Base-by-base conservation (phyloP, 2,113 vertebrate genomes). In the Barnardius zonarius region DNA sequence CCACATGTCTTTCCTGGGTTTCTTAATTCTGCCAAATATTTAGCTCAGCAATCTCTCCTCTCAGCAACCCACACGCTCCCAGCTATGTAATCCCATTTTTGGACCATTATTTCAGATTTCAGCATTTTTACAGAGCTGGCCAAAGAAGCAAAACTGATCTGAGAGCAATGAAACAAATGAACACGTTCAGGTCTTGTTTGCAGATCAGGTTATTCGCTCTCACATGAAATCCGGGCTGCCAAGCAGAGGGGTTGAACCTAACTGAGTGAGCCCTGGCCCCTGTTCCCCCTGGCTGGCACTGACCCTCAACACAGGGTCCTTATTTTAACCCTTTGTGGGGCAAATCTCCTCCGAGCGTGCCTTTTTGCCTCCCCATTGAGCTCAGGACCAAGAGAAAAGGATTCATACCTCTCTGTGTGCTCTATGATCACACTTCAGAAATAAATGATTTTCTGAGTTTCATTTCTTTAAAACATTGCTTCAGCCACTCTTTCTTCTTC, bases 1-100 rank as follows among this genome's bases (percentile, higher is more conserved):
- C 84, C 77, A 90, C 93, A 95, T 94, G 87, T 96, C 94, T 95
- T 88, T 90, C 94, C 95, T 93, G 76, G 62, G 74, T 93, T 74
- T 85, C 94, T 96, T 90, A 90, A 96, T 97, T 94, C 94, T 97
- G 93, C 94, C 97, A 97, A 97, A 92, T 94, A 97, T 87, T 94
- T 92, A 95, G 90, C 94, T 95, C 91, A 95, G 91, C 96, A 83
- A 90, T 93, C 93, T 95, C 84, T 91, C 51, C 88, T 64, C 73
- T 88, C 67, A 76, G 85, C 93, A 93, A 9, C 93, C 93, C 83
- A 86, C 83, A 74, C 61, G 83, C 80, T 64, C 81, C 85, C 8
- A 72, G 75, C 90, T 88, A 70, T 59, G 91, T 52, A 54, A 91
- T 88, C 95, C 91, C 82, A 51, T 52, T 90, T 97, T 82, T 84